Evolutionary conservation across 1,140 invertebrate genomes (phyloP), one percentile per base, ranked within the genome.

Genomic region (Rhizoglyphus robini): DNA sequence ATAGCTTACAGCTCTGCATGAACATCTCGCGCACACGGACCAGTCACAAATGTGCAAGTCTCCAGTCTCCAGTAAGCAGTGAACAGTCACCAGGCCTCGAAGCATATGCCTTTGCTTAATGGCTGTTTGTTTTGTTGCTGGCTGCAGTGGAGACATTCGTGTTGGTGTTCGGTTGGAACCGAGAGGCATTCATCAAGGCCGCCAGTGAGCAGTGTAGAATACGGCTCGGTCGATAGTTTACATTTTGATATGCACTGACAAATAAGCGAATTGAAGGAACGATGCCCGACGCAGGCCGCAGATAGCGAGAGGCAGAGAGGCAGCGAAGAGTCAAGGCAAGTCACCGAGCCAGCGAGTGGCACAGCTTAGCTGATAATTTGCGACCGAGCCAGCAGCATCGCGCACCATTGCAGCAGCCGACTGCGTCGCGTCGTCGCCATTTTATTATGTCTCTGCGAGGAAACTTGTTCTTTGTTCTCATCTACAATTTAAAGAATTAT

Each of bases 371-470:
- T 15, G 54, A 13, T 25, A 25, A 25, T 25, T 25, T 15, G 54
- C 54, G 13, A 57, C 11, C 54, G 13, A 20, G 54, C 54, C 54
- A 25, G 54, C 54, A 13, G 23, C 11, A 13, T 23, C 13, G 54
- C 54, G 11, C 11, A 23, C 54, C 54, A 57, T 13, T 13, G 13
- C 11, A 23, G 13, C 54, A 57, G 54, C 23, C 13, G 23, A 13
- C 23, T n/a, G n/a, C n/a, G 32, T 46, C 51, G 51, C 51, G 51
- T 20, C 51, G 51, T 54, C 51, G 51, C 51, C 31, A 32, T 54
- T 54, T 54, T 54, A 54, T 54, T 54, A 54, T 54, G 51, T 54
- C 20, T 54, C 51, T 46, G 41, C 15, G 41, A 46, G 41, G 41
- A 46, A 46, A 46, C 41, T 46, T 46, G 41, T 46, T 46, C 41